These are phyloP conservation scores for Amphiprion ocellaris DNA, from an alignment of 2,113 vertebrate genomes.

Conservation along the genomic window DNA sequence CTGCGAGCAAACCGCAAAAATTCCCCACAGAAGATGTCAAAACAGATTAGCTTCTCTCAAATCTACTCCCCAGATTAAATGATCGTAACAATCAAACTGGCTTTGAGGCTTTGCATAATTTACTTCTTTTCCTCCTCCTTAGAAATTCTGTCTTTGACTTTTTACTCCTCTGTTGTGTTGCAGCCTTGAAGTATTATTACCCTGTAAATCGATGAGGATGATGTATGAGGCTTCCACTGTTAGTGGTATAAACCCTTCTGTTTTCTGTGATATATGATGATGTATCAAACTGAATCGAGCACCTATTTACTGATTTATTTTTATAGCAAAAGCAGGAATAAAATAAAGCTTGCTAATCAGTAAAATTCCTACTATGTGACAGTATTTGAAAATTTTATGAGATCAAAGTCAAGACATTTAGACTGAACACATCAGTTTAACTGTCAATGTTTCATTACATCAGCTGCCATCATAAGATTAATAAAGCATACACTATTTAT, in stretches of 20 bases:
- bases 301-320: constrained; percentile 59
- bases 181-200: constrained; percentile 77
- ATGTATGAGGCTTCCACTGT: constrained; percentile 69
- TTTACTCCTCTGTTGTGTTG: constrained; percentile 58
- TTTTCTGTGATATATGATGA: constrained; percentile 73
- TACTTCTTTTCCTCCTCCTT: constrained; percentile 58
- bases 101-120: constrained; percentile 79
- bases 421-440: constrained; percentile 46
- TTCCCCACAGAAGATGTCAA: constrained; percentile 67
- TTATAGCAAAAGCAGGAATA: constrained; percentile 35
- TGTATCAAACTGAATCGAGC: constrained; percentile 63
- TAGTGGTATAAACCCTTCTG: constrained; percentile 65
- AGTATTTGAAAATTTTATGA: constrained; percentile 36
- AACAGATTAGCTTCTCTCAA: constrained; percentile 72
- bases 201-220: constrained; percentile 78
- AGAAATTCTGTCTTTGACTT: constrained; percentile 60
- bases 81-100: constrained; percentile 77
- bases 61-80: constrained; percentile 75
- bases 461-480: constrained; percentile 26
- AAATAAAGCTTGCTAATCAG: constrained; percentile 12
- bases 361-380: constrained; percentile 27
- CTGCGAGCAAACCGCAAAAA: constrained; percentile 34
- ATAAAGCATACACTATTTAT: constrained; percentile 37
- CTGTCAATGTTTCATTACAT: constrained; percentile 31
- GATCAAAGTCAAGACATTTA: not conserved